These are phyloP conservation scores for Lampropteryx suffumata DNA, from an alignment of 2,888 invertebrate species.

Conservation along the genomic window DNA sequence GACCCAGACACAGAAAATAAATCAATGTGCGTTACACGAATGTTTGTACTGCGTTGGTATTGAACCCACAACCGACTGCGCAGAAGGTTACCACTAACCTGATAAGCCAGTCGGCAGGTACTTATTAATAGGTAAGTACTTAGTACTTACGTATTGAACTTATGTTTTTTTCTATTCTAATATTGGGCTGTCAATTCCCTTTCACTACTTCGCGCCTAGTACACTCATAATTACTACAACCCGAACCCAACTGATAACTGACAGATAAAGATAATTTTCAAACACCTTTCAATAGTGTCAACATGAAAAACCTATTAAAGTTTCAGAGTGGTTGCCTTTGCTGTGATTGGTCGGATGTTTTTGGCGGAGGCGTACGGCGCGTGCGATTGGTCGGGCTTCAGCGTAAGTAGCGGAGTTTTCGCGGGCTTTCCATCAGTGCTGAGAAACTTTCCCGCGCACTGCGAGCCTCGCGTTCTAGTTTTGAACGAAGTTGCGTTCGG, in stretches of 20 bases:
- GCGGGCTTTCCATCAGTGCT: conserved; percentile 75
- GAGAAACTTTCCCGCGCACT: conserved; percentile 61
- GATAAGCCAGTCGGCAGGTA: too few relatives aligned
- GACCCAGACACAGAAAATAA: too few relatives aligned
- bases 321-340: conserved; percentile 69
- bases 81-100: too few relatives aligned
- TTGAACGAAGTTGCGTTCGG: conserved; percentile 41
- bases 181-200: neutral
- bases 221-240: neutral
- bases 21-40: too few relatives aligned
- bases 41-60: too few relatives aligned
- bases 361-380: conserved; percentile 62
- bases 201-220: conserved; percentile 5
- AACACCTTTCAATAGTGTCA: conserved; percentile 52
- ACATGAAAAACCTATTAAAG: conserved; percentile 78
- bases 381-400: conserved; percentile 56
- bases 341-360: conserved; percentile 55
- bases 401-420: conserved; percentile 74
- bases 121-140: too few relatives aligned
- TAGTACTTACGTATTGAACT: too few relatives aligned
- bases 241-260: conserved; percentile 3
- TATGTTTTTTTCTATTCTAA: too few relatives aligned
- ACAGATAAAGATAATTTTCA: conserved; percentile 45
- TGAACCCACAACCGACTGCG: too few relatives aligned
- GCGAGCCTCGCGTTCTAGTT: conserved; percentile 33